Base-by-base conservation (phyloP, 2,113 vertebrate species). In the Apaloderma vittatum region DNA sequence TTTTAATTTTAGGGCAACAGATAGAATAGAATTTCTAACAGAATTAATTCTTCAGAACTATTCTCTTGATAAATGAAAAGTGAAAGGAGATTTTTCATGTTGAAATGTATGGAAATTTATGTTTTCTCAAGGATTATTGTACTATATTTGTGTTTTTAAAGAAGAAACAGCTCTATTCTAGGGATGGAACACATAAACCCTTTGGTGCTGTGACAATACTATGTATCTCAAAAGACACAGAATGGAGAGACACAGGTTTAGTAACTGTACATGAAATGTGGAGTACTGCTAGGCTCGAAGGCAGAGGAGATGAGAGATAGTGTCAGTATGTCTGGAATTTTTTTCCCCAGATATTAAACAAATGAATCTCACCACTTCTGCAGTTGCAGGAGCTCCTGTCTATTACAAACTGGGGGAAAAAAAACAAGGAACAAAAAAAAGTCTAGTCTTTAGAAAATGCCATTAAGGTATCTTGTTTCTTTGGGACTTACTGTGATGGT, bases 1-100 rank as follows among this genome's bases (percentile, higher is more conserved):
- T 67, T 72, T 88, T 91, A 57, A 91, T 94, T 87, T 72, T n/a
- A 82, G 36, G 26, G 30, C 34, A 86, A 80, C 71, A 83, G 57
- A 67, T 58, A 65, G 40, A 89, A 66, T 49, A 43, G 32, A 37
- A 54, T 88, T 88, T 66, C 16, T 48, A 88, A 65, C 8, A 75
- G 43, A 76, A 77, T 63, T 72, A 67, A 40, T 71, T 91, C 54
- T 74, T 86, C 37, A 94, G 76, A 93, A 57, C 9, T 81, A 52
- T 36, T 93, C 32, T 74, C 52, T 79, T 67, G 29, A 75, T 65
- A 80, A 88, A 79, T 66, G 36, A 86, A 30, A 93, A 84, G 16
- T 76, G 58, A 87, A 84, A 72, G 34, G 34, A 88, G 52, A 76
- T 43, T 73, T 88, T 83, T 66, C 71, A 88, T 73, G 20, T 93